These are phyloP conservation scores for Liopterus haemorrhoidalis DNA, from an alignment of 2,888 invertebrate species.

Conservation along the genomic window DNA sequence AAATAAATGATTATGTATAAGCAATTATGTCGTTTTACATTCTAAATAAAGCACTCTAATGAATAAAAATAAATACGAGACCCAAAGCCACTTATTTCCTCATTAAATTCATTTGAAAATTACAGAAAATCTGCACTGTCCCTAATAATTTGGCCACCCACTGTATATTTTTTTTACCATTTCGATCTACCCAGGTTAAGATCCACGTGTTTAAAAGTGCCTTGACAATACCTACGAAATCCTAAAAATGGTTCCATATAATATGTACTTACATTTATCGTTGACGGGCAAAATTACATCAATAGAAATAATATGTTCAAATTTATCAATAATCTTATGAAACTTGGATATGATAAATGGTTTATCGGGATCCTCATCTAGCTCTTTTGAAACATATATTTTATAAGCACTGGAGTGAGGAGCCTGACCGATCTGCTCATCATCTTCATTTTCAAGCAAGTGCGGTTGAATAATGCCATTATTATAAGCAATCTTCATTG, in stretches of 20 bases:
- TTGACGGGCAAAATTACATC: slow-evolving; percentile 58
- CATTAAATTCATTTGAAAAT: no score
- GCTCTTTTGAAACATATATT: slow-evolving; percentile 49
- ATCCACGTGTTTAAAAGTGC: background rate
- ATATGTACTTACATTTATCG: slow-evolving; percentile 53
- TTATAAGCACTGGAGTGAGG: slow-evolving; percentile 42
- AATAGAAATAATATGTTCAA: slow-evolving; percentile 57
- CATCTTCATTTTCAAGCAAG: slow-evolving; percentile 42
- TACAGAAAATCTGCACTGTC: no score
- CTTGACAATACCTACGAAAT: no score
- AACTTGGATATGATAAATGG: slow-evolving; percentile 48
- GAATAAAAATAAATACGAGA: no score
- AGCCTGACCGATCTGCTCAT: slow-evolving; percentile 42
- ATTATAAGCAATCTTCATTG: slow-evolving; percentile 47
- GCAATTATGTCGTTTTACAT: no score
- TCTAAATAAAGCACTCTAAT: no score
- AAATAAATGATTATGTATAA: no score
- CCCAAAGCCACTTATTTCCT: no score
- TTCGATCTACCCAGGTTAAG: no score
- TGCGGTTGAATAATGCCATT: slow-evolving; percentile 36
- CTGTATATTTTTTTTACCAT: no score
- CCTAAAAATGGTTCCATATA: no score
- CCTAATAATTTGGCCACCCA: no score
- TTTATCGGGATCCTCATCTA: slow-evolving; percentile 48
- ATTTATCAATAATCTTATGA: slow-evolving; percentile 51